Evolutionary conservation across 2,113 vertebrate genomes (phyloP), one percentile per base, ranked within the genome.

Genomic region (Stegastes partitus): DNA sequence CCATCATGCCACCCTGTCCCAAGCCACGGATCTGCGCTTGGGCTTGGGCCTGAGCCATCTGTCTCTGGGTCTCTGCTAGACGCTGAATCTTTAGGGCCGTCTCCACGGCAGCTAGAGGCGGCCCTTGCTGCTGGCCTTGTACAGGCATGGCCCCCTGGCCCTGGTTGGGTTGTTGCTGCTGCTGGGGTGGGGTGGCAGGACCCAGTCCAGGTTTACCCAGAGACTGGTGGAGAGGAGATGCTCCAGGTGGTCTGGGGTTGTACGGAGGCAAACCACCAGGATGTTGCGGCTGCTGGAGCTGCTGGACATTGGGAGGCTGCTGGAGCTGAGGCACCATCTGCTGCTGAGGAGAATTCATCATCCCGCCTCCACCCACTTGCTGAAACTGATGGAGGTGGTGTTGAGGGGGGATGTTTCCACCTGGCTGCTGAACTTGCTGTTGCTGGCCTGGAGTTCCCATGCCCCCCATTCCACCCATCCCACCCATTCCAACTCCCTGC

Each of bases 41-140:
- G n/a, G 77, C 85, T 51, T 90, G 93, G 21, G 73, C 81, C 2
- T 98, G 97, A 23, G 96, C 97, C 97, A 98, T 97, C 92, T 98
- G 97, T 85, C 98, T 94, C 88, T 99, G 98, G 5, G 96, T 96
- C 89, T 99, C 97, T 0, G 98, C 98, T 1, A 97, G 95, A 37
- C 97, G 95, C 88, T 99, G 98, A 84, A 99, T 99, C 91, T 99
- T 97, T 91, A 99, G 95, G 16, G 98, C 98, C 61, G 97, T 97
- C 88, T 99, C 98, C 58, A 99, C 96, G 0, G 98, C 98, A 6
- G 97, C 98, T 0, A 96, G 92, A 34, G 98, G 98, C 34, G 98
- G 97, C 0, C 97, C 97, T 67, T 92, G 93, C 59, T 90, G 93
- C 72, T 86, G 92, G 11, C 85, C 89, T 75, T 89, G 92, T 7